Evolutionary conservation across 2,113 vertebrate species (phyloP), one percentile per base, ranked within the genome.

Genomic region (Marmota monax): DNA sequence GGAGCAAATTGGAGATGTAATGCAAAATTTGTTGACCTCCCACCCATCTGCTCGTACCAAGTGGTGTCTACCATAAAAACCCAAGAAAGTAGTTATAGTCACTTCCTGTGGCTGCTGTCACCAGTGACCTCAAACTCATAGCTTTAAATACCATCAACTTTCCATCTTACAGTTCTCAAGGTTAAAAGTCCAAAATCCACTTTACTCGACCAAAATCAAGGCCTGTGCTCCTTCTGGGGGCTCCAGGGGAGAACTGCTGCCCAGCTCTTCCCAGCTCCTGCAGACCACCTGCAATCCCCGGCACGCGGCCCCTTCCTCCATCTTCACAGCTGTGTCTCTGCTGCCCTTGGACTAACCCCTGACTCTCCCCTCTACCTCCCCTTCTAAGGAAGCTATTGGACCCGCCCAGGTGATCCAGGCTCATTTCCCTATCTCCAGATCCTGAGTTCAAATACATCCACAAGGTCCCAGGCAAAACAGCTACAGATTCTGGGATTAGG

Each of bases 231-330:
- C 13, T 67, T 39, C 25, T 1, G 2, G 13, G 13, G 25, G 14
- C n/a, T 56, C 23, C 73, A 51, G 25, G 29, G 22, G 7, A 53
- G 67, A 69, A 56, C 39, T 29, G 2, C 0, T 9, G 29, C 70
- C 7, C 8, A 3, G 42, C 22, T 48, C 48, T 67, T n/a, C 14
- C 56, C 53, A 17, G 34, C 39, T 70, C 32, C 79, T 23, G 8
- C 7, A 69, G 61, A 14, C 70, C 18, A 0, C 56, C 16, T 12
- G 27, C 2, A 1, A 4, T 51, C 27, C 39, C 22, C 0, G 5
- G 51, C 70, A 20, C 1, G 0, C 0, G 11, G 72, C 14, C 72
- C 27, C 42, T 27, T 42, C 73, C 5, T 67, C 56, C 20, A 16
- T n/a, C 72, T 63, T 58, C 42, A 53, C 16, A 27, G 79, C 25